Evolutionary conservation across 2,888 invertebrate genomes (phyloP), one percentile per base, ranked within the genome.

Genomic region (Neoscelio sp.): DNA sequence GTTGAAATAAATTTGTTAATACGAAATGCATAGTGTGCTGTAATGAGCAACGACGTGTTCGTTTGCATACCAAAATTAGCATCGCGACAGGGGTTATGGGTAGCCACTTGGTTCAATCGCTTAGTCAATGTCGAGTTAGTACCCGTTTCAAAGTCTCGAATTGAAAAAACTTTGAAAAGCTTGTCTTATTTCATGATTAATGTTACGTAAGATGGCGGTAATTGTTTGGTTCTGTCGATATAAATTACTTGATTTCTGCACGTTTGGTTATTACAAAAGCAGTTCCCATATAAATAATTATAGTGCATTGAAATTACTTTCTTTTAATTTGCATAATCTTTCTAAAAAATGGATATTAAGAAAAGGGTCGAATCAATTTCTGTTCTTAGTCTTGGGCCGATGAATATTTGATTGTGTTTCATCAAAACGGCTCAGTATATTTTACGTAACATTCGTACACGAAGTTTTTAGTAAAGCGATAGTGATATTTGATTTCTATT

Each of bases 91-190:
- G 67, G 64, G 64, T 48, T 44, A 67, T 42, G 15, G n/a, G n/a
- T 44, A 52, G 42, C 38, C 56, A 28, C 38, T 64, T 40, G 48
- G 26, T 40, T 44, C 35, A 54, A 60, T 65, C 74, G 42, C 67
- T 75, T 75, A 75, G 74, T 75, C 74, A 75, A 42, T 65, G 74
- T 74, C 74, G 50, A 38, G 65, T 74, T 65, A 50, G 23, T 28
- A 38, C 42, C 52, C 58, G 50, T 60, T 54, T 23, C 15, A 17
- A 52, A 68, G 71, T 58, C 73, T 73, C 79, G 62, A 76, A 52
- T 70, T 38, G 73, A 54, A 71, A n/a, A 70, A 80, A 80, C 82
- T 81, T 82, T 82, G 74, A 75, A 77, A 79, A 75, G 65, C 73
- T 56, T 81, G 73, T 71, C 73, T 73, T 54, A 46, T 76, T 52